Conservation (phyloP, 2,113 vertebrate genomes). For the Spheniscus mendiculus region DNA sequence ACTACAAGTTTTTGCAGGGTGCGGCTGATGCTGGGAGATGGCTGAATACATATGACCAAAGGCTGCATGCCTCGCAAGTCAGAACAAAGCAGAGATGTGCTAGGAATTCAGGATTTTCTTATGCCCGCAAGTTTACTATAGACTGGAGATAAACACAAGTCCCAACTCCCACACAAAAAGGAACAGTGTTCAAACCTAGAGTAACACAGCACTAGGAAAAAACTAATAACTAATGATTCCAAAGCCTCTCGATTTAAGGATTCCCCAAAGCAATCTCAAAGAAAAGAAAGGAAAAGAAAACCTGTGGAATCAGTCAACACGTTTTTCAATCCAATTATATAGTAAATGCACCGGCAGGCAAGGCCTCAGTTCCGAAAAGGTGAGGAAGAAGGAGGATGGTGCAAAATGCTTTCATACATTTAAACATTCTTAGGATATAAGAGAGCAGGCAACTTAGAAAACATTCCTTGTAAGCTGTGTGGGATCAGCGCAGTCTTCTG, state of each 20-base stretch:
- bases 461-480: slow-evolving; percentile 51
- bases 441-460: slow-evolving; percentile 59
- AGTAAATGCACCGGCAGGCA: slow-evolving; percentile 39
- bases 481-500: slow-evolving; percentile 32
- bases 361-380: slow-evolving; percentile 57
- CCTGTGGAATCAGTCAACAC: neutral
- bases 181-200: neutral
- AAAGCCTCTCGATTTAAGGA: neutral
- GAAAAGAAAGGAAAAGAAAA: slow-evolving; percentile 15
- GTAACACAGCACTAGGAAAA: neutral
- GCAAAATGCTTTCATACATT: slow-evolving; percentile 63
- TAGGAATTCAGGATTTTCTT: slow-evolving; percentile 31
- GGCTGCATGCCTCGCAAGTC: slow-evolving; percentile 48
- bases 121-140: slow-evolving; percentile 7
- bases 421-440: slow-evolving; percentile 70
- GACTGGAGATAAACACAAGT: neutral
- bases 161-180: neutral
- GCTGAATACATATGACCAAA: neutral
- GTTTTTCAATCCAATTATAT: slow-evolving; percentile 31
- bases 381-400: slow-evolving; percentile 54
- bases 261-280: neutral
- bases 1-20: slow-evolving; percentile 38
- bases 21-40: neutral
- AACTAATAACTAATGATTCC: neutral
- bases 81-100: slow-evolving; percentile 29